Evolutionary conservation across 2,797 vertebrate genomes (phyloP).

Genomic region (Mormyrops boulengeri): DNA sequence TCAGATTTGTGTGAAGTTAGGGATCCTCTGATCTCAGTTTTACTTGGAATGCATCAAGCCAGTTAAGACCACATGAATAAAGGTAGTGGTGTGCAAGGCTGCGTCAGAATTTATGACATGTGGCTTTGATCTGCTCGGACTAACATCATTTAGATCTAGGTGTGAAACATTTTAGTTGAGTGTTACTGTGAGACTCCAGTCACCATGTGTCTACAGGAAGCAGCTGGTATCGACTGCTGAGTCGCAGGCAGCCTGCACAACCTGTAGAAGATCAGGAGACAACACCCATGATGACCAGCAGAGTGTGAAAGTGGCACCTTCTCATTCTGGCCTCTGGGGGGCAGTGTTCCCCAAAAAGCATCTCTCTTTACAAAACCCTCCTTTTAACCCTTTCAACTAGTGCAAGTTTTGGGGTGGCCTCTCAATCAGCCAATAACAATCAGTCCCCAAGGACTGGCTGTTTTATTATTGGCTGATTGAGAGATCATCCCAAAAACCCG

Average conservation of each 20-base stretch:
- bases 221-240: slow-evolving; percentile 46
- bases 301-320: slow-evolving; percentile 28
- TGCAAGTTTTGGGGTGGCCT: background rate
- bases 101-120: background rate
- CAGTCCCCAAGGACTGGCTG: background rate
- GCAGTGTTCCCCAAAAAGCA: background rate
- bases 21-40: background rate
- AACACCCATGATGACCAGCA: slow-evolving; percentile 28
- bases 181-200: background rate
- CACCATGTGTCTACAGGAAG: slow-evolving; percentile 52
- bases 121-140: background rate
- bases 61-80: background rate
- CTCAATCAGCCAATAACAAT: background rate
- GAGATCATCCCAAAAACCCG: background rate
- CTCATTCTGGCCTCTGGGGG: background rate
- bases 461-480: background rate
- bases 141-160: slow-evolving; percentile 29
- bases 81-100: background rate
- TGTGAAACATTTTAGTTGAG: background rate
- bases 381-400: background rate
- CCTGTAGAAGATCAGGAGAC: slow-evolving; percentile 42
- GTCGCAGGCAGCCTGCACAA: slow-evolving; percentile 17
- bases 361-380: background rate
- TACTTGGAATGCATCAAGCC: background rate
- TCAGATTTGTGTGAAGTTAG: background rate